Base-by-base conservation (phyloP, 2,888 invertebrate species). In the Gandaritis pyraliata region DNA sequence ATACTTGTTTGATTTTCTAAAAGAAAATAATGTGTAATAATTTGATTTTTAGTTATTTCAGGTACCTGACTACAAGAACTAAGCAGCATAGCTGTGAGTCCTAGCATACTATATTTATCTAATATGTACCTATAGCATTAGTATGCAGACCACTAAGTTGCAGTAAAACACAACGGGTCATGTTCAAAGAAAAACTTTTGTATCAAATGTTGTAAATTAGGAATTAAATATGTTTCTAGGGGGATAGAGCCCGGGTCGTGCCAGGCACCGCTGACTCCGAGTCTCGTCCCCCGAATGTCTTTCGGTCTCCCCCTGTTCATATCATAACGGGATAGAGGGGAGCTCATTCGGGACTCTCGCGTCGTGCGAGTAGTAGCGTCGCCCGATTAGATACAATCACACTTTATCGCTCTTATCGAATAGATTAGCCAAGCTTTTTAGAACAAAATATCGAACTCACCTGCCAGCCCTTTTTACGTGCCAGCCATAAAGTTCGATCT, bases 401-500 rank as follows among this genome's bases (percentile, higher is more conserved):
- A n/a, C 23, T 38, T 63, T 65, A 71, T 63, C 61, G 52, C 46
- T 46, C 63, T 55, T 23, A 69, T 59, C 50, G 60, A 62, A 63
- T 55, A 68, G 65, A 64, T 65, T 68, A 57, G 38, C 58, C 52
- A 64, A 69, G 58, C 63, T 71, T 70, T 72, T 68, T 63, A 66
- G 55, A 43, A 63, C 64, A 71, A 70, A 45, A 11, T 50, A 65
- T 55, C 71, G 74, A 79, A 86, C 89, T 83, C 77, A 90, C 90
- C 90, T 88, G 89, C 87, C 88, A 90, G 86, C 83, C 86, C 33
- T 33, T 33, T 33, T 33, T 33, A 33, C 8, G 33, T 88, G 88
- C 87, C 88, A 90, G 86, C 83, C 86, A 88, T 86, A 63, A 55
- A 83, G 77, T 81, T 83, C 71, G 78, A 87, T 74, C 85, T 88